Base-by-base conservation (phyloP, 2,113 vertebrate species). In the Trematocara variabile region DNA sequence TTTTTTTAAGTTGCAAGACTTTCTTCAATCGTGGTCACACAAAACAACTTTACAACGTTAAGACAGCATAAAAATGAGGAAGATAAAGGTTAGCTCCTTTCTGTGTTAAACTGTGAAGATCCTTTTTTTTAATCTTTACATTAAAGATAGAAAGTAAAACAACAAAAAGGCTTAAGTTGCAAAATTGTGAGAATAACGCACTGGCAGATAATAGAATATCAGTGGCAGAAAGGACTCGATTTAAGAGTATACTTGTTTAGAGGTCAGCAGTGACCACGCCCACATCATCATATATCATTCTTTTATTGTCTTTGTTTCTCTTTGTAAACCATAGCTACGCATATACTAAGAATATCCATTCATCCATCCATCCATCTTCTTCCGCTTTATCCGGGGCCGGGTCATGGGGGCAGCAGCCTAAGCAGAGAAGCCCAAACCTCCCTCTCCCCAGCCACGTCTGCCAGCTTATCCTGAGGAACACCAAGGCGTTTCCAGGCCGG, bases 241-340 rank as follows among this genome's bases (percentile, higher is more conserved):
- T 14, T 56, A 30, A 33, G 25, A n/a, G 20, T 63, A 6, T 34
- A 68, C 8, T 48, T 54, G 12, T 2, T 54, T 4, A 3, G 6
- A 63, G 33, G 25, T 11, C 20, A n/a, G 41, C 63, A 73, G 39
- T 3, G 2, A 65, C 70, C n/a, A 25, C 13, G 25, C 12, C 16
- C 12, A 68, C 82, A 18, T 34, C 41, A 52, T 52, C 48, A 78
- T 79, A 22, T 18, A 33, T 86, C 22, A 68, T 79, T 5, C 54
- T 75, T 77, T 60, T 79, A 81, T 37, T 82, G 79, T 79, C 34
- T 79, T 48, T 41, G 39, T 39, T 56, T 56, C 54, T 56, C 54
- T 88, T 81, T 86, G 53, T 48, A 54, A 37, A 79, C 7, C 48
- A 25, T 20, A 60, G 9, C 48, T 14, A 81, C 39, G 33, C 18